These are phyloP conservation scores for Choreutis nemorana DNA, from an alignment of 2,888 invertebrate species.

Conservation along the genomic window DNA sequence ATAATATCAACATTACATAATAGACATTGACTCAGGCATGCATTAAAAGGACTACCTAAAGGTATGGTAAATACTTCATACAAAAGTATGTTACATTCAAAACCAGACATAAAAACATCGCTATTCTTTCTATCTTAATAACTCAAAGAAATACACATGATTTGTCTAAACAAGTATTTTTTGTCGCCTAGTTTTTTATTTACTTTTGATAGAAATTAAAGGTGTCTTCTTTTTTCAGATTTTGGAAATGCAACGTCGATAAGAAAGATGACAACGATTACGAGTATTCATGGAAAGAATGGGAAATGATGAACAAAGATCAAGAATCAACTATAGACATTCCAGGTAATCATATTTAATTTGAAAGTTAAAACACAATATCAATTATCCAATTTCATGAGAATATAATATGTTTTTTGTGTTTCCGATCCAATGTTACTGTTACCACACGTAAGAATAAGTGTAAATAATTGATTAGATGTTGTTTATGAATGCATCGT, in stretches of 20 bases:
- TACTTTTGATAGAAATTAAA: too few species aligned
- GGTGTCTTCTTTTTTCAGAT: slow-evolving; percentile 64
- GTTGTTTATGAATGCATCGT: neutral
- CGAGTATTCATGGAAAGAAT: slow-evolving; percentile 83
- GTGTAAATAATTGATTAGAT: slow-evolving; percentile 1
- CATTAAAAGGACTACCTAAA: too few species aligned
- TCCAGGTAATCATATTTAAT: slow-evolving; percentile 61
- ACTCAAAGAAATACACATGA: too few species aligned
- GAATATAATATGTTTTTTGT: neutral
- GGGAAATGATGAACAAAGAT: slow-evolving; percentile 85
- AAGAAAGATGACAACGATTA: slow-evolving; percentile 55
- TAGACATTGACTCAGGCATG: neutral
- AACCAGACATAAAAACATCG: too few species aligned
- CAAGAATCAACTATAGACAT: slow-evolving; percentile 74
- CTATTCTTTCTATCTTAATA: too few species aligned
- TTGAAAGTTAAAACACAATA: slow-evolving; percentile 3
- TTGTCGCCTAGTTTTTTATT: too few species aligned
- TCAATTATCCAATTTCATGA: neutral
- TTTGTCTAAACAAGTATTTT: too few species aligned
- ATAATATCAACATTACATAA: neutral
- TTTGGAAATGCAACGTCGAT: slow-evolving; percentile 82
- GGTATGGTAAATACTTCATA: too few species aligned
- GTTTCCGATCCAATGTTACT: neutral
- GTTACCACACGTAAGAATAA: neutral
- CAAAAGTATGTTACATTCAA: too few species aligned